Evolutionary conservation across 2,888 invertebrate species (phyloP), one percentile per base, ranked within the genome.

Genomic region (Pyralis farinalis): DNA sequence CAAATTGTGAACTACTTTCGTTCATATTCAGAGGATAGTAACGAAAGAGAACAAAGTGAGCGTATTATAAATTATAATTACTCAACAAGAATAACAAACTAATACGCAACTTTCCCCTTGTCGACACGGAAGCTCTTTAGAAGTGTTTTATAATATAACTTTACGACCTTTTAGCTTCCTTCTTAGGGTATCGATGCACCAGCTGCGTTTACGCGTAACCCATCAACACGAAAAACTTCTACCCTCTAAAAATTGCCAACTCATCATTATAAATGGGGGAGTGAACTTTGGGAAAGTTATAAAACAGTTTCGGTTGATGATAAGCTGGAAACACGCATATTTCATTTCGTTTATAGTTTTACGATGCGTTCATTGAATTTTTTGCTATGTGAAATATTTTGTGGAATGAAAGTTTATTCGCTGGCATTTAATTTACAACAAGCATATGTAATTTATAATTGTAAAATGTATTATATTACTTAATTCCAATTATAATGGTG

Each of bases 211-310:
- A n/a, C 5, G 25, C 7, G 30, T 11, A 27, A 33, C 39, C 27
- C 33, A 28, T 34, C 39, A 34, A 31, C 31, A 12, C 12, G 20
- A 16, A 30, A 39, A 39, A 7, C 32, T 39, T 27, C 11, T 31
- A 12, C 27, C 16, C 1, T 16, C 7, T 31, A 33, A 37, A 39
- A 39, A 22, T 39, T 27, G 20, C 32, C 33, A 33, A 39, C 39
- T 39, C 39, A 39, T 39, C 33, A 33, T 39, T 39, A 25, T 39
- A 38, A 32, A 39, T 39, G 39, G 25, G 33, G 27, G 16, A 39
- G 39, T 33, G 38, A 38, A 38, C 25, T 29, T 36, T 37, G 21
- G 8, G 5, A 8, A 25, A 25, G 8, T 25, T n/a, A 25, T 25
- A 25, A 25, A 25, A 25, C 8, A 25, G 25, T 25, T 25, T 25